A percentile compares a stretch with the other conserved stretches of the same genome.
These are phyloP conservation scores for Echeneis naucrates DNA, from an alignment of 2,797 vertebrate genomes.

Conservation along the genomic window DNA sequence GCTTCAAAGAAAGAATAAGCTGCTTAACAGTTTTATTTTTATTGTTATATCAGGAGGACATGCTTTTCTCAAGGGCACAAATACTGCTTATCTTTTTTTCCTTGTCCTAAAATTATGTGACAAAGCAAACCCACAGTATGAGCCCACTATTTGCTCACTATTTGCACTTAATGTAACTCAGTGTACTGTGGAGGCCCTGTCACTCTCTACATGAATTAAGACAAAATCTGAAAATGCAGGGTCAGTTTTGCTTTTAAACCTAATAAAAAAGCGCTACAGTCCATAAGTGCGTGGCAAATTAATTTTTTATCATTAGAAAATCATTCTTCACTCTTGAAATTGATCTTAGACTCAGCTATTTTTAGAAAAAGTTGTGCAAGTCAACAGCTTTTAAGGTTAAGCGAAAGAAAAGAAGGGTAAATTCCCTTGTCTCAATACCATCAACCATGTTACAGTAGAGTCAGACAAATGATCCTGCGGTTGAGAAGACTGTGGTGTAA, in stretches of 20 bases:
- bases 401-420: slow-evolving; percentile 10
- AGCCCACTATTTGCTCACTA: neutral
- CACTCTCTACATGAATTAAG: neutral
- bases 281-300: neutral
- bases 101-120: no score
- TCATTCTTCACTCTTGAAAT: slow-evolving; percentile 3
- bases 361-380: slow-evolving; percentile 10
- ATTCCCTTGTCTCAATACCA: slow-evolving; percentile 3
- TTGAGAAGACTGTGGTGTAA: slow-evolving; percentile 34
- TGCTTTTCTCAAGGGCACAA: neutral
- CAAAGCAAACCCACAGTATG: neutral
- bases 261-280: neutral
- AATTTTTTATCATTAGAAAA: slow-evolving; percentile 2
- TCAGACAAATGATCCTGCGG: slow-evolving; percentile 39
- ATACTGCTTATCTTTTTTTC: neutral
- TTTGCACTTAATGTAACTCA: neutral
- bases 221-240: neutral
- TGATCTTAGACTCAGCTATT: neutral
- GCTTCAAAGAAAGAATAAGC: slow-evolving; percentile 1
- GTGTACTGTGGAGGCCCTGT: neutral
- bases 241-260: slow-evolving; percentile 2
- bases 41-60: slow-evolving; percentile 2
- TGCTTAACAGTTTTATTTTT: neutral
- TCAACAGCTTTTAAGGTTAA: slow-evolving; percentile 19
- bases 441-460: slow-evolving; percentile 14